phyloP scores from a whole-genome alignment of 2,797 vertebrate genomes.

The Miichthys miiuy region DNA sequence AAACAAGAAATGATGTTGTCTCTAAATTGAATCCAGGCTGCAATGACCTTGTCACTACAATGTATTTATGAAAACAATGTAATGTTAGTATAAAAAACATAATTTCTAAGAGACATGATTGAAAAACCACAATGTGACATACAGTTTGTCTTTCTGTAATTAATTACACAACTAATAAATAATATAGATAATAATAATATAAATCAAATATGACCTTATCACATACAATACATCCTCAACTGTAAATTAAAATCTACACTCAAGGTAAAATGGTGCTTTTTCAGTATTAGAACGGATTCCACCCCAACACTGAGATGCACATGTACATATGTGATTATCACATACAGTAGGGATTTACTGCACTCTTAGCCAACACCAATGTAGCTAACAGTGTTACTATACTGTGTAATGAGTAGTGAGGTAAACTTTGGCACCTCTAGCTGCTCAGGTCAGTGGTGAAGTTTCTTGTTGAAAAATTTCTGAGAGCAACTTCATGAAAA shows the following conservation, averaged over 20 bases:
- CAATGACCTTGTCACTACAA: too few relatives aligned
- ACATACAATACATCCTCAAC: not conserved
- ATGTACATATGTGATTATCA: conserved; percentile 3
- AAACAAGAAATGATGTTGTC: too few relatives aligned
- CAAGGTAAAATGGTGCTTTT: conserved; percentile 3
- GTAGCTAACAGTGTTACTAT: conserved; percentile 9
- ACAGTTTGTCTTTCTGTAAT: too few relatives aligned
- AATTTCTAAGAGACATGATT: too few relatives aligned
- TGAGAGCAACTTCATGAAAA: conserved; percentile 32
- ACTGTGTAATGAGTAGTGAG: conserved; percentile 31
- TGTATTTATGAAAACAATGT: too few relatives aligned
- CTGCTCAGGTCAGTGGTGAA: conserved; percentile 39
- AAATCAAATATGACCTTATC: not conserved
- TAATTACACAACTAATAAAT: too few relatives aligned
- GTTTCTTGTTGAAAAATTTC: conserved; percentile 55
- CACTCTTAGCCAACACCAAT: not conserved
- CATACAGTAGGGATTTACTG: not conserved
- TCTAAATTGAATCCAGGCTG: too few relatives aligned
- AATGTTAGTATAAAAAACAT: too few relatives aligned
- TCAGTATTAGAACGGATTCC: not conserved
- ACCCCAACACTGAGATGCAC: not conserved
- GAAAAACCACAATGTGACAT: too few relatives aligned
- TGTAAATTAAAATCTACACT: conserved; percentile 22
- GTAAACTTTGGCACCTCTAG: conserved; percentile 38
- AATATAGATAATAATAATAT: too few relatives aligned